Conservation (phyloP, 2,888 invertebrate species). For the Teleiodes luculella region DNA sequence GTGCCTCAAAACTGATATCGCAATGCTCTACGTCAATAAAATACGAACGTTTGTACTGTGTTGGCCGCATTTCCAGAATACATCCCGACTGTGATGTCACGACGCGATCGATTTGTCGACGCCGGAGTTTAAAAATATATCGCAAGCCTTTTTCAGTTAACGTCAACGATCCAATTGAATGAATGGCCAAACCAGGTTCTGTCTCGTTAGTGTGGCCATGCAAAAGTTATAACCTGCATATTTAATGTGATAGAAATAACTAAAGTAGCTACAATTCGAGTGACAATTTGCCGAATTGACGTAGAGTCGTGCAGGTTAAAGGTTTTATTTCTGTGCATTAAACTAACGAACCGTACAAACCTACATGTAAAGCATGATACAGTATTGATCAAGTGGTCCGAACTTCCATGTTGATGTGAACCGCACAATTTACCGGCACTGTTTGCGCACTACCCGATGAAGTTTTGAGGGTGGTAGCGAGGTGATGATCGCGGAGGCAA, state of each 20-base stretch:
- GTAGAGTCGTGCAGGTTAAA: neutral
- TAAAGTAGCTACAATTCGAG: neutral
- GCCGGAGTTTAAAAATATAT: constrained; percentile 54
- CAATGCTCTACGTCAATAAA: constrained; percentile 68
- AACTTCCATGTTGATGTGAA: neutral
- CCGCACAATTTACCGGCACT: neutral
- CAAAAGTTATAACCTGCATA: neutral
- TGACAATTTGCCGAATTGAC: neutral
- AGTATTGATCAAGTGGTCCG: neutral
- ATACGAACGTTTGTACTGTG: constrained; percentile 55
- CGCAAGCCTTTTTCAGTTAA: constrained; percentile 14
- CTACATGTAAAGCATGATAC: neutral
- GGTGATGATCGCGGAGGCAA: constrained; percentile 27
- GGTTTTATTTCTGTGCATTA: neutral
- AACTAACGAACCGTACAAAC: neutral
- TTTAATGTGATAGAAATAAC: neutral
- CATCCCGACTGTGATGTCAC: constrained; percentile 36
- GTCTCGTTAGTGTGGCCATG: neutral
- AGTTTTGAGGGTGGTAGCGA: neutral
- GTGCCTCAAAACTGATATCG: constrained; percentile 49
- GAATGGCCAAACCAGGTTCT: neutral
- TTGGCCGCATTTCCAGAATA: constrained; percentile 48
- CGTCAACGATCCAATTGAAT: neutral
- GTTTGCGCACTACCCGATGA: neutral
- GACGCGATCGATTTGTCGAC: constrained; percentile 53